Base-by-base conservation (phyloP, 2,888 invertebrate species). In the Hofmannophila pseudospretella region DNA sequence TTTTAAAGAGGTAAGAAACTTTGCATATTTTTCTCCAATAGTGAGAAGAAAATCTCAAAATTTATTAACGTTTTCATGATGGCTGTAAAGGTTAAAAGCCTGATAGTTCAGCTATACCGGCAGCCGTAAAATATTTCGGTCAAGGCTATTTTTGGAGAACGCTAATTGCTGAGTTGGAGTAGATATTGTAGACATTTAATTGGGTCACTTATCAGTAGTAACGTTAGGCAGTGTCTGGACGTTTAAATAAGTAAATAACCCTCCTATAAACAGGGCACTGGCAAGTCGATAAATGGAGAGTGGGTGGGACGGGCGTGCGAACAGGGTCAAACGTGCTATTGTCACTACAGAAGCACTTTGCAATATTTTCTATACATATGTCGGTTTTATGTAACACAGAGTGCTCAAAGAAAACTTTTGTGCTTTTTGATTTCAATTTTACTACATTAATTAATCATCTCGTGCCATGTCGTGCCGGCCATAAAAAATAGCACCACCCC, bases 261-360 rank as follows among this genome's bases (percentile, higher is more conserved):
- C 55, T 58, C 56, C 63, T 63, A 64, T 62, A 72, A 73, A 66
- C 62, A 58, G 61, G 54, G 60, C 70, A 61, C 16, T 28, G 20
- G 19, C 67, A 61, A 71, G 73, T 77, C 76, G 66, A 79, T 78
- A 77, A 74, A 65, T 68, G 71, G 67, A 74, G 74, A 78, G 75
- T 71, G 66, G 70, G 34, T 3, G 69, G 23, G 69, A 70, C 70
- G 72, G 58, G 66, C 77, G 77, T 84, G 84, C 66, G 82, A 85
- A 82, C 72, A 80, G 68, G 80, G 80, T 73, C 80, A 68, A 60
- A 67, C 65, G 65, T 65, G 70, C 67, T 58, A 79, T 80, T 81
- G 84, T 80, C 75, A 66, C 65, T 54, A 49, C 55, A 49, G 57
- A 59, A 64, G 70, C 71, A 74, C 69, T 70, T 58, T 47, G 62